Percentiles rank a stretch among this genome's conserved stretches.
These are phyloP conservation scores for Heteractis magnifica DNA, from an alignment of 92 coral and sea anemone species.

Conservation along the genomic window DNA sequence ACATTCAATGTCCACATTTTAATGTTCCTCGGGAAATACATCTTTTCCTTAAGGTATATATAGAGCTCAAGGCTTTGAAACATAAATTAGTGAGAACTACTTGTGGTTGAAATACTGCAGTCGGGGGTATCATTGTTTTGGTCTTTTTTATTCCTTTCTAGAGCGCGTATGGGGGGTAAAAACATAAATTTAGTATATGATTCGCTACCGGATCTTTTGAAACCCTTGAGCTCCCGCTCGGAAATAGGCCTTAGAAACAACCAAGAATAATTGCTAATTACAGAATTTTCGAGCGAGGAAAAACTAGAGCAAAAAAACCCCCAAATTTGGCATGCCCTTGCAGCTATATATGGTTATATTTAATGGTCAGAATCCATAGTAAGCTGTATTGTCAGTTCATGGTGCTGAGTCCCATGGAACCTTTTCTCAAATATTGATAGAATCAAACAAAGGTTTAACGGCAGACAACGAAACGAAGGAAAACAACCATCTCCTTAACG, in stretches of 20 bases:
- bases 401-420: slow-evolving; percentile 19
- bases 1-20: slow-evolving; percentile 5
- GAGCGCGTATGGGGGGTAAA: slow-evolving; percentile 21
- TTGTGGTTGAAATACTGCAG: slow-evolving; percentile 35
- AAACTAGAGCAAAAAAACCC: neutral
- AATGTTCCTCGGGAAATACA: neutral
- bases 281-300: slow-evolving; percentile 6
- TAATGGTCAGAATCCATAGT: neutral
- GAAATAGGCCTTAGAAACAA: slow-evolving; percentile 19
- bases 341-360: slow-evolving; percentile 3
- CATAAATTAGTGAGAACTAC: slow-evolving; percentile 26
- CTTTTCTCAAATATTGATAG: slow-evolving; percentile 62
- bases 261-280: slow-evolving; percentile 29
- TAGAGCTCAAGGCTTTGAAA: slow-evolving; percentile 18
- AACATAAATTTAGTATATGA: slow-evolving; percentile 29
- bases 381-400: neutral
- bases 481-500: slow-evolving; percentile 60
- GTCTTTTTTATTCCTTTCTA: slow-evolving; percentile 19
- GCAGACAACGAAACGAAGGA: slow-evolving; percentile 57
- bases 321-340: neutral
- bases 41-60: slow-evolving; percentile 14
- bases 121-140: slow-evolving; percentile 39
- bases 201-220: slow-evolving; percentile 40
- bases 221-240: slow-evolving; percentile 32
- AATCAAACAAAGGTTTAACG: slow-evolving; percentile 64